A percentile compares a stretch with the other conserved stretches of the same genome.
Conservation (phyloP, 2,888 invertebrate species). For the Sericinus montela region DNA sequence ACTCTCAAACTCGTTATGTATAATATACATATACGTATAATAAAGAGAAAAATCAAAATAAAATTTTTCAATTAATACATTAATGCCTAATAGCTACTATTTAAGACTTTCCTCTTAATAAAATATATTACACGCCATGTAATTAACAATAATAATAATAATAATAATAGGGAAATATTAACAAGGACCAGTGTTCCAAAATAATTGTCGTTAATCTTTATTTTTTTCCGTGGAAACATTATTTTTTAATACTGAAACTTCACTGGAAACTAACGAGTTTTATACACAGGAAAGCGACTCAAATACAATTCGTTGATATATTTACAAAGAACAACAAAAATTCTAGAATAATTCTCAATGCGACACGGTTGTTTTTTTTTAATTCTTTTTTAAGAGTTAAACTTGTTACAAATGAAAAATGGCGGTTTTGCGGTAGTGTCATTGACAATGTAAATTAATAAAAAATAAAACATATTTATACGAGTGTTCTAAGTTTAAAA, state of each 20-base stretch:
- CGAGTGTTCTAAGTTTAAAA: no score
- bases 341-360: conserved; percentile 39
- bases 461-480: neutral
- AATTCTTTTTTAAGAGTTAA: neutral
- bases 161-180: conserved; percentile 46
- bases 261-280: conserved; percentile 45
- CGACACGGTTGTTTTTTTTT: conserved; percentile 37
- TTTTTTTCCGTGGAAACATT: conserved; percentile 34
- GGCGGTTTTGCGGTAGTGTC: no score
- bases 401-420: no score
- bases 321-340: conserved; percentile 63
- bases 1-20: conserved; percentile 68
- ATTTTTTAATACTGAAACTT: conserved; percentile 65
- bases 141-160: conserved; percentile 69
- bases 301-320: conserved; percentile 50
- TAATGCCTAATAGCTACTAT: conserved; percentile 75
- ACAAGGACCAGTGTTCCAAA: conserved; percentile 51
- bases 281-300: conserved; percentile 47
- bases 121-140: conserved; percentile 76
- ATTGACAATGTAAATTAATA: neutral
- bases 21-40: conserved; percentile 74
- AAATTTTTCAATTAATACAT: conserved; percentile 77
- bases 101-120: conserved; percentile 77
- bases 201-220: conserved; percentile 14
- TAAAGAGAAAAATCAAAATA: conserved; percentile 78